Conservation (phyloP, 2,888 invertebrate species). For the Baccha elongata region DNA sequence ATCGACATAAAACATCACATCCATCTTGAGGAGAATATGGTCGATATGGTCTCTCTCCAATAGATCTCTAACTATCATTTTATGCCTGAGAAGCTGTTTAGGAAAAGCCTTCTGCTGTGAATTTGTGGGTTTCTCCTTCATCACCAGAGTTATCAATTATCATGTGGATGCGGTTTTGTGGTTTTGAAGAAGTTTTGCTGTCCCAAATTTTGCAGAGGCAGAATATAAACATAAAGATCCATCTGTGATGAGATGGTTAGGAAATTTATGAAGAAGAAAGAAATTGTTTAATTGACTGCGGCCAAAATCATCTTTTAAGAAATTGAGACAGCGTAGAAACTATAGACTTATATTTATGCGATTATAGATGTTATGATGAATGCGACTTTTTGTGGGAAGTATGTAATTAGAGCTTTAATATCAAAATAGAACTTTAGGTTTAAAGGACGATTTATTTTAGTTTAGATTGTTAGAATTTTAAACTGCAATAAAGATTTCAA, state of each 20-base stretch:
- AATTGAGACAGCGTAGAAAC: too few species aligned
- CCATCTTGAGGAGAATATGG: conserved; percentile 14
- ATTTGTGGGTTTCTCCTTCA: conserved; percentile 14
- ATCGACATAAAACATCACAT: conserved; percentile 41
- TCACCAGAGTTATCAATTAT: conserved; percentile 56
- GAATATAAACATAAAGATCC: neutral
- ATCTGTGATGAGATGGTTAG: neutral
- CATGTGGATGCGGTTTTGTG: conserved; percentile 40
- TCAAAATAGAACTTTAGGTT: too few species aligned
- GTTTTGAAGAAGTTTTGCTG: conserved; percentile 30
- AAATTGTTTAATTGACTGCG: conserved; percentile 28
- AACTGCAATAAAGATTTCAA: too few species aligned
- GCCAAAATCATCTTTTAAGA: conserved; percentile 24
- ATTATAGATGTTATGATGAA: too few species aligned
- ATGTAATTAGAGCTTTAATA: too few species aligned
- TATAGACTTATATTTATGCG: too few species aligned
- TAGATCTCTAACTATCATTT: conserved; percentile 39
- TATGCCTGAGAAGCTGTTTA: neutral
- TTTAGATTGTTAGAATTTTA: too few species aligned
- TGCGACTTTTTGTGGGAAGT: too few species aligned
- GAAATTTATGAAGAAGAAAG: neutral
- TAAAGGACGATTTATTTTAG: too few species aligned
- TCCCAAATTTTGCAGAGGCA: conserved; percentile 15
- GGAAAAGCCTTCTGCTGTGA: neutral
- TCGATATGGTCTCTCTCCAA: conserved; percentile 6